Conservation (phyloP, 2,113 vertebrate genomes). For the Lepus americanus region DNA sequence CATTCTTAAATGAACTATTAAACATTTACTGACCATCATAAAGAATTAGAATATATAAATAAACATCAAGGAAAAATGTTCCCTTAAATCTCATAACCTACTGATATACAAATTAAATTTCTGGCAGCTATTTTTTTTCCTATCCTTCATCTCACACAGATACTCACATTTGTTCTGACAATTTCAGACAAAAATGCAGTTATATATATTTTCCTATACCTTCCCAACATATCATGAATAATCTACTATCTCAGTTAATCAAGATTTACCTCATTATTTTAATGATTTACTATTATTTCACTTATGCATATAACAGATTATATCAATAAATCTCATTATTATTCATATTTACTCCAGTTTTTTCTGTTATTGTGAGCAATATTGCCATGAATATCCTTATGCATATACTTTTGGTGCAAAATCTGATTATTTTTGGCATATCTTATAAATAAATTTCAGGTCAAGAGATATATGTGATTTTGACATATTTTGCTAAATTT, state of each 20-base stretch:
- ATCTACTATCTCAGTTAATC: neutral
- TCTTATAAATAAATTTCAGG: neutral
- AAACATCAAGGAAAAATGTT: neutral
- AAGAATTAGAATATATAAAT: neutral
- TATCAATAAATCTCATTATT: neutral
- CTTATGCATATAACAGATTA: neutral
- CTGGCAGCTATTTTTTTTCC: neutral
- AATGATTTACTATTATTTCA: neutral
- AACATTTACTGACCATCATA: neutral
- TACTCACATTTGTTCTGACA: neutral
- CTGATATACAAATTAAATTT: neutral
- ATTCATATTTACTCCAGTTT: constrained; percentile 11
- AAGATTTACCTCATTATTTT: constrained; percentile 20
- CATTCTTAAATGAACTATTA: neutral
- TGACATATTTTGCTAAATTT: constrained; percentile 25
- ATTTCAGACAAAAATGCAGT: neutral
- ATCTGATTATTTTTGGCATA: neutral
- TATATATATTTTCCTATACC: neutral
- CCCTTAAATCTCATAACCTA: neutral
- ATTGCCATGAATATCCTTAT: neutral
- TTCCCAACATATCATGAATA: neutral
- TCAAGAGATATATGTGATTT: neutral
- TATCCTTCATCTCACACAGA: neutral
- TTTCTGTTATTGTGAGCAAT: neutral
- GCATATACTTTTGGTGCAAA: neutral